A percentile compares a stretch with the other conserved stretches of the same genome.
Conservation (phyloP, 2,113 vertebrate species). For the Tenebrosternarchus preto region DNA sequence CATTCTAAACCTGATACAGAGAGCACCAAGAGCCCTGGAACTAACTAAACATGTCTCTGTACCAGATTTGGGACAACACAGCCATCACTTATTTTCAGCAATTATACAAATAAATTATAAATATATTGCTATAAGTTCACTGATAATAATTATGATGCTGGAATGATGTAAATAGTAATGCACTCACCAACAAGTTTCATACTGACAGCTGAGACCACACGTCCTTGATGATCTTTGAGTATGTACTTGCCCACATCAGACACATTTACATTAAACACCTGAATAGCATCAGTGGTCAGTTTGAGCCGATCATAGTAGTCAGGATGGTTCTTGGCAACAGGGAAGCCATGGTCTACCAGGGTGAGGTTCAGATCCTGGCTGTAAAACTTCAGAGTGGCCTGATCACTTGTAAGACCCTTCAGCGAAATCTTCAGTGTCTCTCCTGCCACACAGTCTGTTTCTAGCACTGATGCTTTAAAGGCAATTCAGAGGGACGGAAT, state of each 20-base stretch:
- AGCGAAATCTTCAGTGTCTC: slow-evolving; percentile 58
- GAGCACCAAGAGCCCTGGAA: not conserved
- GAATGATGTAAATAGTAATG: not conserved
- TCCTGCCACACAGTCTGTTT: slow-evolving; percentile 55
- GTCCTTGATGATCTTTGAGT: slow-evolving; percentile 48
- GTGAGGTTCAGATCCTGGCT: slow-evolving; percentile 44
- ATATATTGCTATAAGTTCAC: no score
- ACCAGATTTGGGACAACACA: no score
- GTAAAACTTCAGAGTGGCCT: slow-evolving; percentile 52
- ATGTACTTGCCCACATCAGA: slow-evolving; percentile 63
- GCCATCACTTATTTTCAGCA: no score
- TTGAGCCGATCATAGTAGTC: slow-evolving; percentile 58
- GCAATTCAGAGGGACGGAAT: not conserved
- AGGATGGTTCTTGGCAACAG: slow-evolving; percentile 32
- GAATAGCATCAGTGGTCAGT: slow-evolving; percentile 36
- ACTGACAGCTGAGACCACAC: slow-evolving; percentile 54
- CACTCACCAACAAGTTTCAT: slow-evolving; percentile 65
- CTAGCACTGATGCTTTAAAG: slow-evolving; percentile 46
- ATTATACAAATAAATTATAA: no score
- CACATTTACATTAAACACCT: slow-evolving; percentile 56
- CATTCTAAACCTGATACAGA: not conserved
- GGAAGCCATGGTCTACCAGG: slow-evolving; percentile 59
- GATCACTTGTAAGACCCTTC: slow-evolving; percentile 44
- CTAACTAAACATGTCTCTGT: no score
- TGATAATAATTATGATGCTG: not conserved